phyloP scores from a whole-genome alignment of 2,113 vertebrate genomes.

The Larimichthys polyactis region DNA sequence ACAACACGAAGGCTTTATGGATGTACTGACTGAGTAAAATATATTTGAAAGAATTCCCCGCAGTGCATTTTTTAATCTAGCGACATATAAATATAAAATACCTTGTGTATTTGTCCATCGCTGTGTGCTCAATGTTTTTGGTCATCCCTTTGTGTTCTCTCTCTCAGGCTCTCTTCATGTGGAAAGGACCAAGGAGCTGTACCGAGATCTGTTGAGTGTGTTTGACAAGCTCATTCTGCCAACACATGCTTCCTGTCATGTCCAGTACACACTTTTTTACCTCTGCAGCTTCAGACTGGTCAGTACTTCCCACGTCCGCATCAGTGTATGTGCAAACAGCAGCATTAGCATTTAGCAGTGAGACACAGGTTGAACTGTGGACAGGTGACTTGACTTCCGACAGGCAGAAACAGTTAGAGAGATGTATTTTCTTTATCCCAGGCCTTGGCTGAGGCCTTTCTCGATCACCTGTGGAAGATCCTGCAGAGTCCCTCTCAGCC shows the following conservation, averaged over 20 bases:
- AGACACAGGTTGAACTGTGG: not conserved
- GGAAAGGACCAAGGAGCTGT: conserved; percentile 90
- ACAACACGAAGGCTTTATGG: too few relatives aligned
- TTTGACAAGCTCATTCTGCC: conserved; percentile 96
- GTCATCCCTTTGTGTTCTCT: not conserved
- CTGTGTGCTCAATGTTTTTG: not conserved
- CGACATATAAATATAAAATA: not conserved
- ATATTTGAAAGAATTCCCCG: not conserved
- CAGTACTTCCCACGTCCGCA: conserved; percentile 69
- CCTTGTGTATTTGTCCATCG: not conserved
- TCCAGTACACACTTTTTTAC: conserved; percentile 95
- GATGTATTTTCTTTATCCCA: conserved; percentile 58
- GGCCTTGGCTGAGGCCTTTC: conserved; percentile 94
- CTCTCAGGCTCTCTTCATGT: conserved; percentile 86
- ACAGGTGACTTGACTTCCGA: not conserved
- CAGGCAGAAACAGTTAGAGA: not conserved
- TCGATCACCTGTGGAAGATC: conserved; percentile 97
- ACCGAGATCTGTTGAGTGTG: conserved; percentile 88
- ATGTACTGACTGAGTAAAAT: not conserved
- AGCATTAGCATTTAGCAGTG: not conserved
- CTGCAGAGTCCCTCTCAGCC: conserved; percentile 91
- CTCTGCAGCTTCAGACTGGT: conserved; percentile 97
- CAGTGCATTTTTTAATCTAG: not conserved
- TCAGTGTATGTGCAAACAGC: not conserved
- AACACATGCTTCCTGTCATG: conserved; percentile 93